Conservation (phyloP, 2,797 vertebrate species). For the Pteropus rufus region DNA sequence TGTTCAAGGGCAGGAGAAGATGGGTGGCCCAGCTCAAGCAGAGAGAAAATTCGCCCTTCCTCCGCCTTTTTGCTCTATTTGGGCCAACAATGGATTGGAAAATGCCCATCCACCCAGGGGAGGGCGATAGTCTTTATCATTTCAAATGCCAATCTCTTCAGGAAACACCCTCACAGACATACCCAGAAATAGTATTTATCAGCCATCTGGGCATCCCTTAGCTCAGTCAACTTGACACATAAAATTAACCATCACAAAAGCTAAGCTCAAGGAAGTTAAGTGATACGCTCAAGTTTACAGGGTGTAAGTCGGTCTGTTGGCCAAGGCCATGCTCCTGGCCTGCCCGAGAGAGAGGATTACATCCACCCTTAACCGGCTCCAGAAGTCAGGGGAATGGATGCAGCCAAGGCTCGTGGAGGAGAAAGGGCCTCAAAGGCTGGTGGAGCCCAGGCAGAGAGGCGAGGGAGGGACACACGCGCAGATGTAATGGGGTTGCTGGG, state of each 20-base stretch:
- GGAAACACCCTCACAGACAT: neutral
- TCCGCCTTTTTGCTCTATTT: neutral
- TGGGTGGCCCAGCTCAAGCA: neutral
- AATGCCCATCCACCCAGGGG: neutral
- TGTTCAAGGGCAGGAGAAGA: neutral
- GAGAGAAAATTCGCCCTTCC: neutral
- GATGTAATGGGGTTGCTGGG: rapidly evolving
- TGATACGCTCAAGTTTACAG: neutral
- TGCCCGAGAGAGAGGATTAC: neutral
- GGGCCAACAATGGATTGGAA: neutral
- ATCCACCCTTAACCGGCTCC: neutral
- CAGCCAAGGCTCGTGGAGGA: neutral
- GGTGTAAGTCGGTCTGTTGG: neutral
- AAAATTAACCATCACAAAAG: neutral
- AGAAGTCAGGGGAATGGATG: neutral
- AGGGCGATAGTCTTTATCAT: neutral
- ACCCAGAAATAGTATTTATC: neutral
- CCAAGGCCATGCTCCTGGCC: neutral
- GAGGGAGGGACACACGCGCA: neutral
- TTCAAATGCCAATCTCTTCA: neutral
- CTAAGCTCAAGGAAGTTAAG: neutral
- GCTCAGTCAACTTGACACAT: neutral
- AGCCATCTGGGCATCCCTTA: neutral
- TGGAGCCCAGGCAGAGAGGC: neutral
- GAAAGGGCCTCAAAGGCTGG: neutral